phyloP scores from a whole-genome alignment of 1,140 invertebrate species.

The Drosophila repletoides region DNA sequence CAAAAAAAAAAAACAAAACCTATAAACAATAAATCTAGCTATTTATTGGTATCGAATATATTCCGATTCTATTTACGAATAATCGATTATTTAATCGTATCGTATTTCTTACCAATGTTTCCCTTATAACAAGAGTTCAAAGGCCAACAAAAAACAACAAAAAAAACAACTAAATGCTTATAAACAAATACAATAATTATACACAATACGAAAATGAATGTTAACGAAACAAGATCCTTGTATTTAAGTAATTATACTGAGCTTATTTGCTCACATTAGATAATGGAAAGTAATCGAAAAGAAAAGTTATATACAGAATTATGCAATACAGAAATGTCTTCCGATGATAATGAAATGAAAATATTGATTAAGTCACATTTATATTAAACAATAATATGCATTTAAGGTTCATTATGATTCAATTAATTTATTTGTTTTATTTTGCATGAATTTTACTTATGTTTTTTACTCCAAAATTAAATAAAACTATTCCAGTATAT shows the following conservation, averaged over 20 bases:
- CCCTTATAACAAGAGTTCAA: conserved; percentile 11
- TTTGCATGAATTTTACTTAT: too few relatives aligned
- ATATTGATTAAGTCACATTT: conserved; percentile 20
- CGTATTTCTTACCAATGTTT: conserved; percentile 12
- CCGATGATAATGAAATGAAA: conserved; percentile 36
- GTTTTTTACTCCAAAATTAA: too few relatives aligned
- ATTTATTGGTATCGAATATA: too few relatives aligned
- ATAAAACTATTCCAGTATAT: too few relatives aligned
- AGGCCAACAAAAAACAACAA: conserved; percentile 15
- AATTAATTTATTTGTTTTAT: background rate
- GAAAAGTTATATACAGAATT: conserved; percentile 41
- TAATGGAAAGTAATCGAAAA: conserved; percentile 42
- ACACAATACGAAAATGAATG: conserved; percentile 38
- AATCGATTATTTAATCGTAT: too few relatives aligned
- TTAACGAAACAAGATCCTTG: conserved; percentile 41
- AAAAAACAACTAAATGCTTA: conserved; percentile 13
- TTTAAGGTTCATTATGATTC: too few relatives aligned
- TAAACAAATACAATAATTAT: conserved; percentile 39
- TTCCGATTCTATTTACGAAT: too few relatives aligned
- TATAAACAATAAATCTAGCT: too few relatives aligned
- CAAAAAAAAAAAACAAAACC: too few relatives aligned
- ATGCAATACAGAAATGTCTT: conserved; percentile 65
- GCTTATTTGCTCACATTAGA: conserved; percentile 49
- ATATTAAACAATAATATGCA: conserved; percentile 13
- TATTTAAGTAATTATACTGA: conserved; percentile 38